Base-by-base conservation (phyloP, 2,113 vertebrate genomes). In the Hemiprocne comata region DNA sequence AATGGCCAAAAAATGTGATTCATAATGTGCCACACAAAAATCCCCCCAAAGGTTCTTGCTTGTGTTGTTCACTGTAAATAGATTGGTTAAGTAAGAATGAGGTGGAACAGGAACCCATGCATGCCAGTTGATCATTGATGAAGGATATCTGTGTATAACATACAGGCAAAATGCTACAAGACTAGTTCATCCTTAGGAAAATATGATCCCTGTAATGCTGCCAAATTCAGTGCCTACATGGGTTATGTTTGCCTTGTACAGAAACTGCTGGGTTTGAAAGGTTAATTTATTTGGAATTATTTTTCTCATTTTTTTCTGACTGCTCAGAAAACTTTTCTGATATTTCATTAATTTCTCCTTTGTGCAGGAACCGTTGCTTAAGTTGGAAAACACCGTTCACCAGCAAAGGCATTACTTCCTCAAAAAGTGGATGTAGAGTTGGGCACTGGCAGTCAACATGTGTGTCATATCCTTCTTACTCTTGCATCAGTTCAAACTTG, bases 291-390 rank as follows among this genome's bases (percentile, higher is more conserved):
- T 93, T 8, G 3, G 51, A 93, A 81, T 61, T 11, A n/a, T 70
- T 84, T 66, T 51, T 69, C 60, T 80, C 60, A 17, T 17, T 94
- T 83, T 77, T 88, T 89, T 76, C 48, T 42, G 60, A 51, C 62
- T 85, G 29, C 64, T 92, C 64, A 89, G 36, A 80, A 83, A 90
- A 61, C 4, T 44, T 85, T 24, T 48, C 28, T 73, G n/a, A 7
- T 85, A 40, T 60, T 70, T 81, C 26, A 78, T 81, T 94, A 6
- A 75, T 92, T 97, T 92, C 82, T 95, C 31, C 38, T 88, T 90
- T 70, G 12, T 55, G 50, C 78, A 87, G 44, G 46, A 92, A 24
- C 54, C 71, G 71, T 89, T 95, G 74, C 14, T 10, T 48, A 53
- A 51, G 31, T 31, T 64, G 60, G 62, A 89, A 94, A 78, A 65